These are phyloP conservation scores for Hydraecia micacea DNA, from an alignment of 2,888 invertebrate species.

Conservation along the genomic window DNA sequence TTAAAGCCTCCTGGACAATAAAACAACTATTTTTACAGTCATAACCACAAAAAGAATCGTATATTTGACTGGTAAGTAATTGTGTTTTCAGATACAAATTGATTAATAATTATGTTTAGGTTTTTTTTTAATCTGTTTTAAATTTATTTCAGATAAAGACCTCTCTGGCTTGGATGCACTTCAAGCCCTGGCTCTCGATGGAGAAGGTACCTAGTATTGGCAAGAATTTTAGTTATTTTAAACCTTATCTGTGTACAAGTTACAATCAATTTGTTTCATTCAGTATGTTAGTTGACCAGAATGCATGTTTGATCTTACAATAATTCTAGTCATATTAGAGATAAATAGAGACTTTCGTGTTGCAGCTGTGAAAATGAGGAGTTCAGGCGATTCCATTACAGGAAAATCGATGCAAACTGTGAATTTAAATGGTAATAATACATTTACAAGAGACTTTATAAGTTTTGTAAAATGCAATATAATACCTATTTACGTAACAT, in stretches of 20 bases:
- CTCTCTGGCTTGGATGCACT: slow-evolving; percentile 79
- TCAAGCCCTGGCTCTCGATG: slow-evolving; percentile 80
- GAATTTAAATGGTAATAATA: slow-evolving; percentile 25
- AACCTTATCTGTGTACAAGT: not conserved
- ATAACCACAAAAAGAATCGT: slow-evolving; percentile 72
- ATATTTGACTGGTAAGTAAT: slow-evolving; percentile 68
- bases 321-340: not conserved
- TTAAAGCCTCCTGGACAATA: not conserved
- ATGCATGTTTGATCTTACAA: not conserved
- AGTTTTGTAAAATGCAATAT: not conserved
- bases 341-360: not conserved
- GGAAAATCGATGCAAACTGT: not conserved
- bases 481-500: not conserved
- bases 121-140: slow-evolving; percentile 9
- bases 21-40: slow-evolving; percentile 68
- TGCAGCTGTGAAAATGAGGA: slow-evolving; percentile 12
- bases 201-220: slow-evolving; percentile 71
- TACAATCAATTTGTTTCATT: not conserved
- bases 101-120: not conserved
- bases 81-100: not conserved
- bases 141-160: slow-evolving; percentile 74
- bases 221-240: not conserved
- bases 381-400: slow-evolving; percentile 33
- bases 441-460: not conserved
- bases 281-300: no score